phyloP scores from a whole-genome alignment of 2,113 vertebrate genomes.

The Ascaphus truei region DNA sequence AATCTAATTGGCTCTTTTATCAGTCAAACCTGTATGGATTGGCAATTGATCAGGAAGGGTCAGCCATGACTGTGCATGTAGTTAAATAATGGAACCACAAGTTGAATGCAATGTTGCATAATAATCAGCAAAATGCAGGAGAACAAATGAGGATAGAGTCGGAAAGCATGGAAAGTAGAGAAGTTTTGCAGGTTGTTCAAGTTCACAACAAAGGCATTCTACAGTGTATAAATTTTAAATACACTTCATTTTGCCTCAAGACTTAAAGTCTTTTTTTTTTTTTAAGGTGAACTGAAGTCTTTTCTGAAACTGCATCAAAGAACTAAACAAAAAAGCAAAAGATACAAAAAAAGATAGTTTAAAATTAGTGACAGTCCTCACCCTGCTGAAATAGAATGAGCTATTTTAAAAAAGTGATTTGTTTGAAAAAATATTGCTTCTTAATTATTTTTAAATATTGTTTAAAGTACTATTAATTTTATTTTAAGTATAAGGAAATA shows the following conservation, averaged over 20 bases:
- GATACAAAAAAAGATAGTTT: slow-evolving; percentile 98
- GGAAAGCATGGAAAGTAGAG: slow-evolving; percentile 64
- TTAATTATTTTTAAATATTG: too few species aligned
- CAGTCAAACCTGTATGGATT: slow-evolving; percentile 81
- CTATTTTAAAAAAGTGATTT: too few species aligned
- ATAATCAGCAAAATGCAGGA: slow-evolving; percentile 61
- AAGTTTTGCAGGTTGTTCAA: slow-evolving; percentile 88
- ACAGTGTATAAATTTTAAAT: slow-evolving; percentile 99
- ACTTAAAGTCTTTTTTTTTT: slow-evolving; percentile 84
- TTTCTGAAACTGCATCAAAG: slow-evolving; percentile 96
- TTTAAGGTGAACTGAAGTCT: slow-evolving; percentile 81
- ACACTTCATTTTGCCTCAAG: slow-evolving; percentile 91
- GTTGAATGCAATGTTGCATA: slow-evolving; percentile 63
- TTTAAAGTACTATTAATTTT: too few species aligned
- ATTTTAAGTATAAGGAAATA: too few species aligned
- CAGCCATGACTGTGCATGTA: slow-evolving; percentile 80
- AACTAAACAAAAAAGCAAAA: slow-evolving; percentile 79
- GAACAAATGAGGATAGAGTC: slow-evolving; percentile 58
- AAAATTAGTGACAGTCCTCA: slow-evolving; percentile 84
- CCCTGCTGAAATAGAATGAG: background rate
- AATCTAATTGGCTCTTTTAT: slow-evolving; percentile 85
- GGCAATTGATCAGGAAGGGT: slow-evolving; percentile 78
- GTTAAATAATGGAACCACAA: slow-evolving; percentile 72
- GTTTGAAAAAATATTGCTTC: too few species aligned
- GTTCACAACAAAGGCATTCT: slow-evolving; percentile 99